A percentile compares a stretch with the other conserved stretches of the same genome.
Conservation (phyloP, 2,113 vertebrate species). For the Arothron firmamentum region DNA sequence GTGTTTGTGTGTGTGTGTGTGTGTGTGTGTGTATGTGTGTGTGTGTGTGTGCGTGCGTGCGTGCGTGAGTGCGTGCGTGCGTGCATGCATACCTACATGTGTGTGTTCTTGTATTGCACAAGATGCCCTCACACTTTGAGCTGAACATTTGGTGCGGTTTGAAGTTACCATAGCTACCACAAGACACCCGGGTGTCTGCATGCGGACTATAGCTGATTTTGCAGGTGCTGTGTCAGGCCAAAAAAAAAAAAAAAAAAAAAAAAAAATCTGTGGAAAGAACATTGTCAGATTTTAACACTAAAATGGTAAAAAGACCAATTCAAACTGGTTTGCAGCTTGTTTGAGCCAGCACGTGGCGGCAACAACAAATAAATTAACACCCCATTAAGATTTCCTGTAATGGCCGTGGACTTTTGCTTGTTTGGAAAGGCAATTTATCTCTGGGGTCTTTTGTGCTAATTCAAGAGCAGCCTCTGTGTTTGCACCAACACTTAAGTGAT, state of each 20-base stretch:
- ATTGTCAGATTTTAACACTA: no score
- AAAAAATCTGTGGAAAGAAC: conserved; percentile 6
- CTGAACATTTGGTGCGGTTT: conserved; percentile 67
- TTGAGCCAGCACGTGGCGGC: not conserved
- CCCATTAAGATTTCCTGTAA: conserved; percentile 43
- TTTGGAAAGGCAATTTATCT: conserved; percentile 41
- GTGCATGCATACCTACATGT: not conserved
- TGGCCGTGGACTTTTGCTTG: conserved; percentile 32
- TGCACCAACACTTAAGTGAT: conserved; percentile 26
- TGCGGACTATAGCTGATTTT: conserved; percentile 46
- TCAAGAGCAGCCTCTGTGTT: conserved; percentile 36
- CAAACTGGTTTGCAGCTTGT: conserved; percentile 1
- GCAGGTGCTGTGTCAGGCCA: conserved; percentile 43
- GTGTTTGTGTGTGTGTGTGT: no score
- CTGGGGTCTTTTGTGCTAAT: conserved; percentile 43
- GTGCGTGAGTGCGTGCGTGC: not conserved
- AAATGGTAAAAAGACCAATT: not conserved
- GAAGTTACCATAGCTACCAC: conserved; percentile 75
- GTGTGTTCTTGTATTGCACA: conserved; percentile 38
- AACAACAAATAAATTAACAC: conserved; percentile 31
- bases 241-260: conserved; percentile 12
- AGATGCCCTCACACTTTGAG: conserved; percentile 66
- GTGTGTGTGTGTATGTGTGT: no score
- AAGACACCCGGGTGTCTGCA: conserved; percentile 72
- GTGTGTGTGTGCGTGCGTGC: no score